phyloP scores from a whole-genome alignment of 2,797 vertebrate species.

The Sebastes umbrosus region DNA sequence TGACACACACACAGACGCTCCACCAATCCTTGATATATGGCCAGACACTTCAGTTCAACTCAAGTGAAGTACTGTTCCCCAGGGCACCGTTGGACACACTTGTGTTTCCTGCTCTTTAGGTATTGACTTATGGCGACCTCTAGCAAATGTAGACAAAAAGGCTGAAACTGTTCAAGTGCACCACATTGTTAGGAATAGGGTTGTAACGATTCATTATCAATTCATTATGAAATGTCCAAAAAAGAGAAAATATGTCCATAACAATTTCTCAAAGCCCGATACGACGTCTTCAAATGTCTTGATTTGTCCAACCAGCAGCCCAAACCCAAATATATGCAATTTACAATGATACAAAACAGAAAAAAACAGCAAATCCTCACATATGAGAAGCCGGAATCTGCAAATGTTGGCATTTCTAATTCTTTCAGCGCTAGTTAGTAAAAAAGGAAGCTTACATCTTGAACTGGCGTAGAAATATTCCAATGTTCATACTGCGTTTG shows the following conservation, averaged over 20 bases:
- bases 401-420: background rate
- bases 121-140: constrained; percentile 13
- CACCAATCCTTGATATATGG: constrained; percentile 32
- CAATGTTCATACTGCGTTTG: constrained; percentile 88
- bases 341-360: background rate
- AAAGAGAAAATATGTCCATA: background rate
- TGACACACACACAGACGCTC: constrained; percentile 5
- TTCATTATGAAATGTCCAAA: background rate
- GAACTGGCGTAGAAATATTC: constrained; percentile 87
- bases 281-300: background rate
- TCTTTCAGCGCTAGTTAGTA: background rate
- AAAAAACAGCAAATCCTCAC: background rate
- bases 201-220: background rate
- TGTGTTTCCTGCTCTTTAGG: constrained; percentile 45
- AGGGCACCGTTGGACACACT: constrained; percentile 47
- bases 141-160: constrained; percentile 10
- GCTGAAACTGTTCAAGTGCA: background rate
- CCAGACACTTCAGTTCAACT: constrained; percentile 21
- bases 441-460: constrained; percentile 80
- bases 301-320: background rate
- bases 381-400: background rate
- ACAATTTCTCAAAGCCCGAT: background rate
- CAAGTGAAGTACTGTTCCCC: constrained; percentile 45
- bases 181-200: background rate
- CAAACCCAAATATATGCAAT: background rate